Base-by-base conservation (phyloP, 2,797 vertebrate species). In the Heteromormyrus szaboi region DNA sequence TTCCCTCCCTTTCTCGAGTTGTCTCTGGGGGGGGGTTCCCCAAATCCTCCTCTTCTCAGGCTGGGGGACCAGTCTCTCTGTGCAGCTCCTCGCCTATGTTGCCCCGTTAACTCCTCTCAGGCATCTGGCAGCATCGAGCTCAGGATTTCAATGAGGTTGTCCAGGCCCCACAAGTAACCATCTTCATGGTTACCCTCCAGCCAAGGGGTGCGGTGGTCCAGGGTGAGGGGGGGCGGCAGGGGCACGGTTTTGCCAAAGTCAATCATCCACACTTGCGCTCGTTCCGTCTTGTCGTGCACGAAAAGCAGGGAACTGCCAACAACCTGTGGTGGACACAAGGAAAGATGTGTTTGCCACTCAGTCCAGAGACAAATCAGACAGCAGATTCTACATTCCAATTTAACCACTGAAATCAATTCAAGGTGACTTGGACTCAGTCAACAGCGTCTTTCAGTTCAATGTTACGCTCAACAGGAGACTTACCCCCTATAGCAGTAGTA, bases 251-350 rank as follows among this genome's bases (percentile, higher is more conserved):
- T 99, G 85, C 98, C 97, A 0, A 99, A 99, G 94, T 99, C 98
- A 0, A 99, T 99, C 97, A 99, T 99, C 97, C 98, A 98, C 53
- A 99, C 96, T 9, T 94, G 95, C 68, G 97, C 97, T 89, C 95
- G 95, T 56, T 95, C 96, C 0, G 96, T 96, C 41, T 94, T 91
- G 46, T 98, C 97, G 0, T 99, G 97, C 89, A 99, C 97, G 4
- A 99, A 98, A 12, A 99, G 96, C 53, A 99, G 93, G 11, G 98
- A 98, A 91, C 97, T 98, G 88, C 98, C 98, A 2, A 99, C 97
- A 5, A 98, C 97, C 98, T 99, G 37, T 2, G 0, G 76, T 0
- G 48, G 12, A 50, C 44, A 33, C 44, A 51, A 22, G 44, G 48
- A 19, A 51, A 29, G 83, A 22, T 51, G 22, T 11, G n/a, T n/a